Conservation (phyloP, 2,113 vertebrate species). For the Lucifuga dentata region DNA sequence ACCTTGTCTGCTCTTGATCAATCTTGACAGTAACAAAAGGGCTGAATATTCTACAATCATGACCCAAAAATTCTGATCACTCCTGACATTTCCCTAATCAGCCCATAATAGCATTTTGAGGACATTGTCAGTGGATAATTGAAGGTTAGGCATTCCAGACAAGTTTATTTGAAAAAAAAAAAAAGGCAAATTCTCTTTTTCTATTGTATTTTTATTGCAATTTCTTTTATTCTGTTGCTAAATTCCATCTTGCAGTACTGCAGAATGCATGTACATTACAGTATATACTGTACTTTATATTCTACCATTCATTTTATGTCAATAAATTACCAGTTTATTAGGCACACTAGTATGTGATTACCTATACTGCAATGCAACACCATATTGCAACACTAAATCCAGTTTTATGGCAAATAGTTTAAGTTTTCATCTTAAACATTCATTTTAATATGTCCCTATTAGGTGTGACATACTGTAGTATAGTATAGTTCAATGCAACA, state of each 20-base stretch:
- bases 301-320: no score
- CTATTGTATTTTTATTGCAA: no score
- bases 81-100: constrained; percentile 60
- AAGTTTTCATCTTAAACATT: no score
- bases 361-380: no score
- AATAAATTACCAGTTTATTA: no score
- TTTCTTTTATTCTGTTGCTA: no score
- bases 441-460: neutral
- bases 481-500: neutral
- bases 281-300: no score
- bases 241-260: no score
- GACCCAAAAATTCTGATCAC: constrained; percentile 49
- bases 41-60: constrained; percentile 58
- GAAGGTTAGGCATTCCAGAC: constrained; percentile 45
- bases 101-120: constrained; percentile 53
- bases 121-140: constrained; percentile 46
- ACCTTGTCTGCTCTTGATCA: constrained; percentile 59
- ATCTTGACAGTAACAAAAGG: constrained; percentile 66
- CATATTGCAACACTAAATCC: neutral
- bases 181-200: constrained; percentile 8
- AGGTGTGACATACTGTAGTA: neutral
- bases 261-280: no score
- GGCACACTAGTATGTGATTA: no score
- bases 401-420: no score
- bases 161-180: constrained; percentile 20